Base-by-base conservation (phyloP, 2,113 vertebrate genomes). In the Cettia cetti region DNA sequence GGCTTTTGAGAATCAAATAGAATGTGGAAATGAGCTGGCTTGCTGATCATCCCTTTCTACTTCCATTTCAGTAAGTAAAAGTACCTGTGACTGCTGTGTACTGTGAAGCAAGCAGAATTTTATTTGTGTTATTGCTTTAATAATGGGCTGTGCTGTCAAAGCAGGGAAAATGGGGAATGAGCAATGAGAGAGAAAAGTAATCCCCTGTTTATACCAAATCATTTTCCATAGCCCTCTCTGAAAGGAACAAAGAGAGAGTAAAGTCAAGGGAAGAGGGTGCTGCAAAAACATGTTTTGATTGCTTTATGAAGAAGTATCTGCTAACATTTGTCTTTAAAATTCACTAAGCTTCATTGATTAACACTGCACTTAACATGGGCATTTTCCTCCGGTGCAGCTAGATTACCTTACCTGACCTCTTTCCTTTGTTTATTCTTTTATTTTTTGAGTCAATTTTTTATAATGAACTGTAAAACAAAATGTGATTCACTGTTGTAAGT, bases 141-240 rank as follows among this genome's bases (percentile, higher is more conserved):
- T 60, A 81, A 53, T 63, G 71, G 80, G 49, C 40, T 86, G 52
- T 6, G 7, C 80, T 90, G 90, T 90, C 93, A 89, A 86, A 88
- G 71, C 79, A 80, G 59, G 93, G 88, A 56, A 92, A 92, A 92
- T 21, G 69, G 47, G 59, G 82, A 84, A 75, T 90, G 85, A 90
- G 61, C 72, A 86, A 68, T 76, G 72, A 59, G n/a, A 89, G 63
- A 53, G 59, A 26, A 80, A 90, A 77, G 87, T 94, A 93, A 93
- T 95, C 90, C 92, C 44, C 33, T 90, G 82, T 91, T 95, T 82
- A 84, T 89, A 86, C 49, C 80, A 53, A 90, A 89, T 93, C 49
- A 75, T 92, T 69, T 90, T 89, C 82, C 60, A 8, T 33, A 52
- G 64, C 22, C 11, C 10, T 63, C 60, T 50, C 35, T 74, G 63